A percentile compares a stretch with the other conserved stretches of the same genome.
phyloP scores from a whole-genome alignment of 2,888 invertebrate genomes.

The Dendrolimus pini region DNA sequence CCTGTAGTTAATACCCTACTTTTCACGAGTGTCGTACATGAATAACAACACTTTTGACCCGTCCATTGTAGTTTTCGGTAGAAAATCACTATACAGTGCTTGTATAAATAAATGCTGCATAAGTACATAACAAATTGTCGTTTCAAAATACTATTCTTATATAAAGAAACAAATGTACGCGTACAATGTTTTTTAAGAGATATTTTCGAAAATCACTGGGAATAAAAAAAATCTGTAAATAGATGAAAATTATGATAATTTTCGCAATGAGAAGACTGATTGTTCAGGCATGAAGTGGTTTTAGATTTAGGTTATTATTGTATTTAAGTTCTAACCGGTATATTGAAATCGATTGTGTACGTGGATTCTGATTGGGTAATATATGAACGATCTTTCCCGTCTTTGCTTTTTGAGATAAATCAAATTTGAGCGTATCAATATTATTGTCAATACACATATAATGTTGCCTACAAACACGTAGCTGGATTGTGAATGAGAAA shows the following conservation, averaged over 20 bases:
- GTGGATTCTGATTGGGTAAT: constrained; percentile 15
- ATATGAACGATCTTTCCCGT: no score
- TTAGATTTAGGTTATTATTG: constrained; percentile 58
- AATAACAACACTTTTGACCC: constrained; percentile 35
- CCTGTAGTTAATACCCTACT: background rate
- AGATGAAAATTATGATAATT: constrained; percentile 62
- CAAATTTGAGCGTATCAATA: no score
- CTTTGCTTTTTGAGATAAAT: no score
- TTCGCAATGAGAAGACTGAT: constrained; percentile 75
- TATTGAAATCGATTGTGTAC: constrained; percentile 43
- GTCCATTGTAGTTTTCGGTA: constrained; percentile 40
- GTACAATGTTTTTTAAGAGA: constrained; percentile 17
- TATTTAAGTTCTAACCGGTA: constrained; percentile 58
- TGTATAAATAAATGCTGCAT: constrained; percentile 15
- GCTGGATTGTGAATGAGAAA: no score
- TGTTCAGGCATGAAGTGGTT: constrained; percentile 65
- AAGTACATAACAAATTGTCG: constrained; percentile 20
- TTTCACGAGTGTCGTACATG: background rate
- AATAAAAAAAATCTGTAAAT: constrained; percentile 33
- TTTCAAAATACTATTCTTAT: constrained; percentile 27
- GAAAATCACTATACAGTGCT: constrained; percentile 28
- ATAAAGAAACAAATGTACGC: constrained; percentile 29
- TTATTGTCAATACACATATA: no score
- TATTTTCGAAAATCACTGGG: no score
- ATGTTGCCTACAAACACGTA: no score